These are phyloP conservation scores for Holacanthus passer DNA, from an alignment of 2,113 vertebrate species.

Conservation along the genomic window DNA sequence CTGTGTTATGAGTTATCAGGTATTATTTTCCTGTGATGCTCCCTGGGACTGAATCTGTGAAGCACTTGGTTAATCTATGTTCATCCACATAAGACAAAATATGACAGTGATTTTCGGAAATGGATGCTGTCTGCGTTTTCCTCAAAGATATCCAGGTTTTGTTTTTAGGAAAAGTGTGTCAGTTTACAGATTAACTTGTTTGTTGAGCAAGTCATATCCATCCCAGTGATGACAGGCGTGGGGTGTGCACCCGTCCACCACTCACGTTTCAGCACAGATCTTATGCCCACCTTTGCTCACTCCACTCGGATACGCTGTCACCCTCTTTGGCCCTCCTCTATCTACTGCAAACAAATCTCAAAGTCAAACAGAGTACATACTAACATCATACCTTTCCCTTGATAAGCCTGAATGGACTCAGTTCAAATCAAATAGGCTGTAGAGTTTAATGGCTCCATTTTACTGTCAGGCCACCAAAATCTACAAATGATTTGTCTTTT, in stretches of 20 bases:
- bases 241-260: constrained; percentile 63
- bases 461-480: neutral
- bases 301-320: constrained; percentile 12
- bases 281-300: neutral
- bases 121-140: neutral
- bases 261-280: constrained; percentile 40
- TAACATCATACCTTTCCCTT: constrained; percentile 3
- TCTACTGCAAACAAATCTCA: constrained; percentile 63
- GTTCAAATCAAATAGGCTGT: neutral
- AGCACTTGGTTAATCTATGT: neutral
- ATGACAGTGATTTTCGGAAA: neutral
- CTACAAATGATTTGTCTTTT: neutral
- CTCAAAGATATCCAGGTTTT: neutral
- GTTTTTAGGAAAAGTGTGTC: constrained; percentile 21
- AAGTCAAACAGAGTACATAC: constrained; percentile 56
- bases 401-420: constrained; percentile 9
- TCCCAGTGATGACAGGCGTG: constrained; percentile 14
- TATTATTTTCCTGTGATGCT: constrained; percentile 1
- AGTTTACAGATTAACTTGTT: constrained; percentile 55
- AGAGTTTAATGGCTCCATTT: neutral
- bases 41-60: too few relatives aligned
- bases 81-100: neutral
- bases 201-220: constrained; percentile 19
- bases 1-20: neutral
- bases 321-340: neutral